Evolutionary conservation across 2,113 vertebrate species (phyloP), one percentile per base, ranked within the genome.

Genomic region (Porphyrio hochstetteri): DNA sequence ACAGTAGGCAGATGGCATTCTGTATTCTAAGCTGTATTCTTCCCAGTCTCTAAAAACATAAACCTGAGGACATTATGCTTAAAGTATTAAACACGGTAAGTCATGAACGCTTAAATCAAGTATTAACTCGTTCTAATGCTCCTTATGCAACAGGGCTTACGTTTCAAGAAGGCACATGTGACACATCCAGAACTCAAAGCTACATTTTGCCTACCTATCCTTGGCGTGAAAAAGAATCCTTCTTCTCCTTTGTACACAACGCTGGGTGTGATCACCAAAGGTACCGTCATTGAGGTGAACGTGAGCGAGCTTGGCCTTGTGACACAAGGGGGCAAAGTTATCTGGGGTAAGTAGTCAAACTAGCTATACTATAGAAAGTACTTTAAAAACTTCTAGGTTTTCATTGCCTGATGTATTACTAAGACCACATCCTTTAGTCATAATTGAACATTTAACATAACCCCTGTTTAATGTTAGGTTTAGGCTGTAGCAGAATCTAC

Each of bases 141-240:
- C 35, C 52, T 82, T 95, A 38, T 85, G 68, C 94, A 85, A 63
- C 55, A 99, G 99, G 99, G 99, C 85, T 98, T 99, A 75, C 98
- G 99, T 90, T 99, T 99, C 97, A 99, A 99, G 97, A 99, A 99
- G 93, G 99, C 99, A 48, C 99, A 99, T 2, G 99, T 99, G 90
- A 99, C 99, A 36, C 99, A 99, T 91, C 99, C 99, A 50, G 99
- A 99, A 96, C 98, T 99, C 88, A 99, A 99, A 97, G 99, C 99
- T 77, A 99, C 99, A 2, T 99, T 99, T 97, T 99, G 99, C 87
- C 97, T 99, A 5, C 99, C 99, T 84, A 99, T 99, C 95, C 98
- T 99, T 63, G 99, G 99, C 25, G 99, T 99, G 36, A 99, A 99
- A 96, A 99, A 99, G 98, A 99, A 99, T 97, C 99, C 99, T 1